Conservation (phyloP, 2,113 vertebrate species). For the Tragelaphus buxtoni region DNA sequence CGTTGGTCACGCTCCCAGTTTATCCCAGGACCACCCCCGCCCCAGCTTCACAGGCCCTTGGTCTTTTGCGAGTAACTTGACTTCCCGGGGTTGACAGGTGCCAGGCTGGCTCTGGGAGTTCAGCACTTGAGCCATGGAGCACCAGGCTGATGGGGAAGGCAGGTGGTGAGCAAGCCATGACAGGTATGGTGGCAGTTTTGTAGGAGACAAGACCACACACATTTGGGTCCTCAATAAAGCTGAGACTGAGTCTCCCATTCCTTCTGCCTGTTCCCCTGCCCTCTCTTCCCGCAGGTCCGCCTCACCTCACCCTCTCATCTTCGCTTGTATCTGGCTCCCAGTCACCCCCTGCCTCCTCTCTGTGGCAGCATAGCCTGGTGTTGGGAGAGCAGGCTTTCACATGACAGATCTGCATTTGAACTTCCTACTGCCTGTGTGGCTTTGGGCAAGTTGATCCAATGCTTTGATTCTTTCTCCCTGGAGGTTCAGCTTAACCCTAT, state of each 20-base stretch:
- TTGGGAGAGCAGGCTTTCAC: not conserved
- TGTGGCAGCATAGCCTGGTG: accelerated
- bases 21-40: not conserved
- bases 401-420: not conserved
- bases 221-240: not conserved
- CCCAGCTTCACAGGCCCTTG: not conserved
- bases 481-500: not conserved
- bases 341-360: not conserved
- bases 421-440: not conserved
- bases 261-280: not conserved
- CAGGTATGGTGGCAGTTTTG: not conserved
- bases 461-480: not conserved
- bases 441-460: not conserved
- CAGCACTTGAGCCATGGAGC: not conserved
- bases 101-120: not conserved
- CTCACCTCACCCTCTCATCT: not conserved
- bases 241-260: not conserved
- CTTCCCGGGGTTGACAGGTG: not conserved
- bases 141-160: not conserved
- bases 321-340: not conserved
- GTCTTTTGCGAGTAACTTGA: not conserved
- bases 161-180: not conserved
- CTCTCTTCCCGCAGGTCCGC: accelerated
- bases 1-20: not conserved
- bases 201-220: not conserved